Conservation (phyloP, 2,888 invertebrate species). For the Sminthurinus aureus region DNA sequence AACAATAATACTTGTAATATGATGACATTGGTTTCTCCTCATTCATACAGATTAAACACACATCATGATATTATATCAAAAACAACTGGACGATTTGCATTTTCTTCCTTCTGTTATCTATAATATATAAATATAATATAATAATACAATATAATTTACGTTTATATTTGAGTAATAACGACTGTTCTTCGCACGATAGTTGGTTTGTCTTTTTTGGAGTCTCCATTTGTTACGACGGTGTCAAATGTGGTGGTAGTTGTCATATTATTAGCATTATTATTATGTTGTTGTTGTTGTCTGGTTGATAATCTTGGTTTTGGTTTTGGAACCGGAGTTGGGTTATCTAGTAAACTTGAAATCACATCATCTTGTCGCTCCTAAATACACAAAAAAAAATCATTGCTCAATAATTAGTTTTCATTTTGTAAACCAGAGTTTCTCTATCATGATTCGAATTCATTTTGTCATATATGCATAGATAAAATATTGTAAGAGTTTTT, state of each 20-base stretch:
- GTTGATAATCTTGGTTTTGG: constrained; percentile 51
- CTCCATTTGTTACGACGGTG: constrained; percentile 44
- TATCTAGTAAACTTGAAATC: constrained; percentile 15
- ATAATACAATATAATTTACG: neutral
- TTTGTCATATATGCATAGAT: neutral
- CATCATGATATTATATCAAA: no score
- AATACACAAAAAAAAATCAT: neutral
- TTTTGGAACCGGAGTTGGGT: constrained; percentile 53
- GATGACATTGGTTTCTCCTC: no score
- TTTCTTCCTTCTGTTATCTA: no score
- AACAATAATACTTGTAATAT: no score
- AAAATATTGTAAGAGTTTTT: neutral
- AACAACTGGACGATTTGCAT: no score
- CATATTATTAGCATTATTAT: constrained; percentile 33
- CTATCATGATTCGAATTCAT: neutral
- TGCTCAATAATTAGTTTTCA: neutral
- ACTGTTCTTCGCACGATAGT: constrained; percentile 58
- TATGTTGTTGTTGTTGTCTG: constrained; percentile 41
- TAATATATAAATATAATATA: no score
- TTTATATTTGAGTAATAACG: constrained; percentile 58
- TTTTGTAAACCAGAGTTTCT: neutral
- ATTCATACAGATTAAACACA: no score
- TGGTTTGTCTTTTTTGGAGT: constrained; percentile 50
- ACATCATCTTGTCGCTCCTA: constrained; percentile 22
- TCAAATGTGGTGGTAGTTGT: constrained; percentile 35